Evolutionary conservation across 2,113 vertebrate genomes (phyloP).

Genomic region (Oreotragus oreotragus): DNA sequence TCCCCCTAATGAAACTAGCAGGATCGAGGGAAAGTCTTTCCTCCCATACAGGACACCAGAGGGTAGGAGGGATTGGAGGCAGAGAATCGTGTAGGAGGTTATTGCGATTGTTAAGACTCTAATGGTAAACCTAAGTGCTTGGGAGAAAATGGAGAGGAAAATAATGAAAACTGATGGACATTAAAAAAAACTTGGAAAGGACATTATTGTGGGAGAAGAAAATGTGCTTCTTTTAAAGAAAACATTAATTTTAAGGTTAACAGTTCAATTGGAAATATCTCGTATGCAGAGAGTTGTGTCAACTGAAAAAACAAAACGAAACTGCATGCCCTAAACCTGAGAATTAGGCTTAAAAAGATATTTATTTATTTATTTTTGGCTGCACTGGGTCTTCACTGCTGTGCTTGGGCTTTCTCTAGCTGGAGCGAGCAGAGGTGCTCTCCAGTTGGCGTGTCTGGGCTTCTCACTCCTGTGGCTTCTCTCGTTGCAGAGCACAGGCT

Average conservation of each 20-base stretch:
- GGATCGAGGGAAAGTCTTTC: background rate
- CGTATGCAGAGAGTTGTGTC: background rate
- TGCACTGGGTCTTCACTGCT: background rate
- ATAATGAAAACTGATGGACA: background rate
- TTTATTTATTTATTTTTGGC: background rate
- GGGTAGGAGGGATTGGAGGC: background rate
- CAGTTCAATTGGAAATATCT: background rate
- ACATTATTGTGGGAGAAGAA: background rate
- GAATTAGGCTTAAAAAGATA: background rate
- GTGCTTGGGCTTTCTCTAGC: background rate
- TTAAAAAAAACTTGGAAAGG: background rate
- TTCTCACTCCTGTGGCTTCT: background rate
- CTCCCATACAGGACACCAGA: background rate
- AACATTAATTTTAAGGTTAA: background rate
- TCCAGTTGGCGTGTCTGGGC: background rate
- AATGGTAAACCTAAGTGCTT: background rate
- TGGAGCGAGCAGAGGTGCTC: fast-evolving
- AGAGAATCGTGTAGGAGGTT: background rate
- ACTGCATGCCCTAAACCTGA: background rate
- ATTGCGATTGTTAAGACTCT: background rate
- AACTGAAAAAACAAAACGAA: background rate
- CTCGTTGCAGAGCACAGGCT: background rate
- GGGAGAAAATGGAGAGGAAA: background rate
- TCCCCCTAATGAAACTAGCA: background rate
- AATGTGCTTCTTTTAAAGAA: background rate